Evolutionary conservation across 2,888 invertebrate species (phyloP), one percentile per base, ranked within the genome.

Genomic region (Dromius quadrimaculatus): DNA sequence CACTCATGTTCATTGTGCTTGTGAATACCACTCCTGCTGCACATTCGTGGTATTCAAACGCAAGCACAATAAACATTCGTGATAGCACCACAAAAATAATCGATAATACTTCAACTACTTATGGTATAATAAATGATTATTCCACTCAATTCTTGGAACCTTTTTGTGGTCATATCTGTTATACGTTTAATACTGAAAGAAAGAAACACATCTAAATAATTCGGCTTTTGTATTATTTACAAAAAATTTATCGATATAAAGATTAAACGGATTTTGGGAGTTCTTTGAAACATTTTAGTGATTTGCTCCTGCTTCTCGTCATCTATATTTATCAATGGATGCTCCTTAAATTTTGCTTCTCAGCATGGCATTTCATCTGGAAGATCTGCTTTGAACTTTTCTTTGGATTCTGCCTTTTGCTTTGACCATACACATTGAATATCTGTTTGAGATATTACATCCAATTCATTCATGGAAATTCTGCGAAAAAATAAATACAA

Each of bases 391-490:
- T 38, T 38, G n/a, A 6, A 54, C 28, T 28, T 54, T 54, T 54
- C 54, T 54, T 54, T 54, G 11, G 28, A 28, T 11, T 54, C 28
- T 54, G 54, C 32, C 15, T 54, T 54, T 54, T 54, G 54, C 11
- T 22, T 54, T 8, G 54, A 54, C 54, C 54, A 54, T 3, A 19
- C 8, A 11, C 54, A 54, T 28, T 28, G 3, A 11, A 54, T 54
- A 54, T 54, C 54, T 23, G 54, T 54, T 28, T 54, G 54, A 11
- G 54, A 54, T n/a, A 54, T 54, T 54, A 28, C 13, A 9, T 28
- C 54, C 54, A 54, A 28, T 54, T 54, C 28, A 54, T 54, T 54
- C 28, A 54, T 54, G 4, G 54, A 1, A 11, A 13, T 54, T 54
- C 54, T 54, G 28, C n/a, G n/a, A n/a, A 54, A 28, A 54, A 22